Base-by-base conservation (phyloP, 2,113 vertebrate genomes). In the Megaptera novaeangliae region DNA sequence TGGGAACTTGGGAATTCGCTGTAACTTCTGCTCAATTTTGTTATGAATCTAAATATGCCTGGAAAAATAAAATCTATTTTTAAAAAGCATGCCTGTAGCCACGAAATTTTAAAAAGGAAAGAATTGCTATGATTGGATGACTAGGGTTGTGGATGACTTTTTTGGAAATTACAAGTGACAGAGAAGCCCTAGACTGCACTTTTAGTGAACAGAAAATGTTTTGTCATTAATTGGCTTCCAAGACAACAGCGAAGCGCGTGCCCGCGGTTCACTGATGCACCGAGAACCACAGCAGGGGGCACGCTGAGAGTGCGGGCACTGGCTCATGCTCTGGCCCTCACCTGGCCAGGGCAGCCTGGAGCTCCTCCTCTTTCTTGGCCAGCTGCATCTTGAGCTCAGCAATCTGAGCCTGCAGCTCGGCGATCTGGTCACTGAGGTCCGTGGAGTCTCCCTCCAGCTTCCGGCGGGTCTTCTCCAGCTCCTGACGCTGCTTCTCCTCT, bases 311-410 rank as follows among this genome's bases (percentile, higher is more conserved):
- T 0, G 1, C 44, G 4, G 25, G 10, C n/a, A 2, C 39, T 0
- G 39, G 68, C 34, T 63, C 77, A 25, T 9, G 21, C 59, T 41
- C 75, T 36, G 27, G 72, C 96, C 27, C 98, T 98, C 96, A 99
- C 99, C 99, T 99, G 98, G 99, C 99, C 93, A 99, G 98, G 29
- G 99, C 99, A 2, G 99, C 99, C 98, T 99, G 99, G 14, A 99
- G 99, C 94, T 99, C 99, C 95, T 99, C 99, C 95, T 99, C 99
- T 91, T 99, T 99, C 98, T 99, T 99, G 81, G 99, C 99, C 78
- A 99, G 99, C 90, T 99, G 99, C 88, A 99, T 99, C 91, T 99
- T 99, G 78, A 99, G 99, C 97, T 99, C 99, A 0, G 99, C 99
- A 2, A 99, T 99, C 99, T 99, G 99, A 34, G 99, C 99, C 98